Evolutionary conservation across 2,113 vertebrate genomes (phyloP), one percentile per base, ranked within the genome.

Genomic region (Rhinoptilus africanus): DNA sequence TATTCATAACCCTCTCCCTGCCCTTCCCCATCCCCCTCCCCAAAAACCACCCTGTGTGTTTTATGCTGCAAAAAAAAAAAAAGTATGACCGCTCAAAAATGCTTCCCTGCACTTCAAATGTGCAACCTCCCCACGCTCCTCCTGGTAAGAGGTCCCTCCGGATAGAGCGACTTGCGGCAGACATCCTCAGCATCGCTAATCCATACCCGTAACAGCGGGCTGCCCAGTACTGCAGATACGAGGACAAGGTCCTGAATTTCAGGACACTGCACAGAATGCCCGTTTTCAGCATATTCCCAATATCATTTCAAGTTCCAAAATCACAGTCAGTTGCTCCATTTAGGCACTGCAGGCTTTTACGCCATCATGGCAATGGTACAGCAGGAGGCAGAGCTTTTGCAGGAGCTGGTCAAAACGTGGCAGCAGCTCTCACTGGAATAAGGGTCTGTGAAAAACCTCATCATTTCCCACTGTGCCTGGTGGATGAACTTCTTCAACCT

Each of bases 221-320:
- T 43, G 51, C 45, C 67, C 13, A 9, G 12, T 6, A 34, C 9
- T 75, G 73, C 88, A 77, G 22, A 54, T n/a, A 9, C 1, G 71
- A 75, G 59, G 80, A 47, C 27, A 72, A 68, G 24, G 53, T 41
- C 57, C 32, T 89, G 48, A 39, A 66, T 83, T 67, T 37, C 88
- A 69, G 53, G 76, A 75, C 17, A 16, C 13, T 2, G 5, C 68
- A 51, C 0, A 0, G 47, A 35, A 48, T 50, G 48, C 30, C 4
- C 48, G 39, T 64, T 94, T 95, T 51, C 79, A 80, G 71, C 34
- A 37, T 79, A 96, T 85, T 72, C 75, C 69, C 78, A 92, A 63
- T 14, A 68, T 0, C 72, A 23, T 0, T 43, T 83, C 9, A 83
- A 88, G 74, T 73, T 91, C 86, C 41, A 45, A 75, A 81, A 72